A percentile compares a stretch with the other conserved stretches of the same genome.
Evolutionary conservation across 1,140 invertebrate genomes (phyloP).

Genomic region (Ips typographus): DNA sequence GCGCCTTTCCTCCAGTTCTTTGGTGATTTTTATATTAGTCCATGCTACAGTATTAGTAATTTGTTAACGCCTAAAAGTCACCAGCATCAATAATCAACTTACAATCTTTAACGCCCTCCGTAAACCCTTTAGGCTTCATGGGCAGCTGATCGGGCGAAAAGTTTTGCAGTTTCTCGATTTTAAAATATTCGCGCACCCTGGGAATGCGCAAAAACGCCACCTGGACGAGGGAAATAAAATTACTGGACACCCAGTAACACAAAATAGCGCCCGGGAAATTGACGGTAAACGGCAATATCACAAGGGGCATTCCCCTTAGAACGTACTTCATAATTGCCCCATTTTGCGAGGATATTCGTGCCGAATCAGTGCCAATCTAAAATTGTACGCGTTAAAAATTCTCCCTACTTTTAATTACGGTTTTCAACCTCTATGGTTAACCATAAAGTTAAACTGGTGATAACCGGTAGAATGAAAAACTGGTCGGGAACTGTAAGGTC

Average conservation of each 20-base stretch:
- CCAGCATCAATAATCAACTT: conserved; percentile 52
- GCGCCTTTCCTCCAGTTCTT: conserved; percentile 74
- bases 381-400: conserved; percentile 31
- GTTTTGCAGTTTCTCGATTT: conserved; percentile 69
- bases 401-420: no score
- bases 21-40: conserved; percentile 80
- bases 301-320: conserved; percentile 72
- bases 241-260: conserved; percentile 88
- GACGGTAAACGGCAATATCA: conserved; percentile 83
- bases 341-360: conserved; percentile 62
- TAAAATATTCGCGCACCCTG: conserved; percentile 71
- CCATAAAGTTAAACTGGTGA: conserved; percentile 79
- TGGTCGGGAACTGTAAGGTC: conserved; percentile 92
- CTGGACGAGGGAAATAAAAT: conserved; percentile 86
- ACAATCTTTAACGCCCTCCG: conserved; percentile 80
- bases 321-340: conserved; percentile 73
- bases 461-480: conserved; percentile 81
- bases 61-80: background rate
- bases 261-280: conserved; percentile 89
- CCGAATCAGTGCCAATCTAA: conserved; percentile 74
- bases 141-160: conserved; percentile 62
- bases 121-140: conserved; percentile 74
- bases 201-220: conserved; percentile 77
- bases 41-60: conserved; percentile 61
- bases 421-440: conserved; percentile 70